phyloP scores from a whole-genome alignment of 2,113 vertebrate species.

The Haemorhous mexicanus region DNA sequence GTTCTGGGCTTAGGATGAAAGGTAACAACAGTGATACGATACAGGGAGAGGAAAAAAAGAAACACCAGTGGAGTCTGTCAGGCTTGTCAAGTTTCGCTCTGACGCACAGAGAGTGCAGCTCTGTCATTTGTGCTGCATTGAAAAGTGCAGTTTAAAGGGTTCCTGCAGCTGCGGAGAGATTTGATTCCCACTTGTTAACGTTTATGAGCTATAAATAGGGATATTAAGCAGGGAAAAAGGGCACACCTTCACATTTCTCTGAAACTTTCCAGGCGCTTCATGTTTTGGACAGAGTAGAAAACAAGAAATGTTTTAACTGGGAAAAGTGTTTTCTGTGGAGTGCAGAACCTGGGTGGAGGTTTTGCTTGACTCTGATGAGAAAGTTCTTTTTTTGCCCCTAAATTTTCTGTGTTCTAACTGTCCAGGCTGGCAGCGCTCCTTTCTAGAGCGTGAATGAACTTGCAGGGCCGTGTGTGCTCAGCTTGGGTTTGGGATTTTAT shows the following conservation, averaged over 20 bases:
- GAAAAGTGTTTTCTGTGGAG: not conserved
- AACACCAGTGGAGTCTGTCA: constrained; percentile 16
- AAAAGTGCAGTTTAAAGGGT: not conserved
- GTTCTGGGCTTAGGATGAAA: not conserved
- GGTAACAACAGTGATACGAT: not conserved
- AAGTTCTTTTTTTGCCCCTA: not conserved
- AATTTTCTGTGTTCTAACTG: not conserved
- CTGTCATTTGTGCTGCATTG: not conserved
- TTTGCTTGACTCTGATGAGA: not conserved
- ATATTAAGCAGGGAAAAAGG: not conserved
- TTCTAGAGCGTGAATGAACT: not conserved
- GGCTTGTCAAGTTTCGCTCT: constrained; percentile 20
- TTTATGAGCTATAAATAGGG: not conserved
- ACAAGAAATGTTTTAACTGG: not conserved
- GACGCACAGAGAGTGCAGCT: not conserved
- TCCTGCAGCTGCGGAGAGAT: not conserved
- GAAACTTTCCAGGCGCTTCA: not conserved
- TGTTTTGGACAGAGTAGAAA: not conserved
- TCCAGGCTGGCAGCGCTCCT: not conserved
- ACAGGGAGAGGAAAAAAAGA: not conserved
- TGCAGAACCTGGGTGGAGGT: not conserved
- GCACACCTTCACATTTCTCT: not conserved
- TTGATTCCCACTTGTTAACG: not conserved
- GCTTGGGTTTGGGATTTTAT: not conserved
- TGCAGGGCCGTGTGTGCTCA: not conserved